Evolutionary conservation across 2,113 vertebrate species (phyloP), one percentile per base, ranked within the genome.

Genomic region (Crotalus viridis): DNA sequence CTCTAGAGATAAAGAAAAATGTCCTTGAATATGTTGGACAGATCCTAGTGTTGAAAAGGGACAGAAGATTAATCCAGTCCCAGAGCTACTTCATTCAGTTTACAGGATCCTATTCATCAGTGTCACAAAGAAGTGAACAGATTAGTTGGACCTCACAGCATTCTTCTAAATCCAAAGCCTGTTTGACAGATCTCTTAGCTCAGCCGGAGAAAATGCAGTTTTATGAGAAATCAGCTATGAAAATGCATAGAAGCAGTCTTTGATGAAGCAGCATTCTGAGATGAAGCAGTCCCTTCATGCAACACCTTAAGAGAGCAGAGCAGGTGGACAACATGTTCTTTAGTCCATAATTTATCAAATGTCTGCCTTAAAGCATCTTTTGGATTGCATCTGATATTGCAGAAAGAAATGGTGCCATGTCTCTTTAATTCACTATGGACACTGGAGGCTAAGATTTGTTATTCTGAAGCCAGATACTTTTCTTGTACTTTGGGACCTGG

Each of bases 31-130:
- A 55, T 64, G 56, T 93, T 93, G 89, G 74, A 89, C 43, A 10
- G 88, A 89, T 19, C 55, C 89, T 7, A 56, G 85, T 90, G 92
- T 64, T 64, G 74, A 61, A 43, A 90, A 64, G 46, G 92, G 74
- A 69, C 56, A 64, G 92, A 81, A 93, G 88, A 93, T 93, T 93
- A 93, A 93, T 93, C 89, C 92, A 87, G 74, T 89, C 92, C n/a
- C 46, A 90, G 28, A 54, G 81, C 88, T 64, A 33, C 92, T 93
- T 93, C 22, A 3, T 86, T 90, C 56, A 6, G 56, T 93, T 90
- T 90, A 93, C 86, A 81, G 52, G 15, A 46, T 26, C 22, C 88
- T 48, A 90, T 93, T 61, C n/a, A 52, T 93, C 92, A 93, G 92
- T 64, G 89, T 90, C 89, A 89, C 55, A 52, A 90, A 93, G 88